Evolutionary conservation across 2,113 vertebrate species (phyloP).

Genomic region (Sclerurus mexicanus): DNA sequence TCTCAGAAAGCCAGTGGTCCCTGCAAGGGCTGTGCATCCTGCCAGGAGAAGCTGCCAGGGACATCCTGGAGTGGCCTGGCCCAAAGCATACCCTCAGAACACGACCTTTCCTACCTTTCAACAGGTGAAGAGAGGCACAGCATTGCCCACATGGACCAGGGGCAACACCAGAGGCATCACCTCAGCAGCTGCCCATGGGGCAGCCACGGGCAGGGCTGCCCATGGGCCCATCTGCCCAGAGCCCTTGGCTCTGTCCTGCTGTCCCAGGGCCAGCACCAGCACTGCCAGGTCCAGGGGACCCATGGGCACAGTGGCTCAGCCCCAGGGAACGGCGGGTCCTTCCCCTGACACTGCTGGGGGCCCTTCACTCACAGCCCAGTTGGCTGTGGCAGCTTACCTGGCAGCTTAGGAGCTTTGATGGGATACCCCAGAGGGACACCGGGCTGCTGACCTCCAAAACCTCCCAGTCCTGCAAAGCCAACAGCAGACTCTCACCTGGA

Average conservation of each 20-base stretch:
- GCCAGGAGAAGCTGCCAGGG: background rate
- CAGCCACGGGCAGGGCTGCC: background rate
- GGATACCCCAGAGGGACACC: slow-evolving; percentile 96
- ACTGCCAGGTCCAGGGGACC: background rate
- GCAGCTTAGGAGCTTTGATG: slow-evolving; percentile 90
- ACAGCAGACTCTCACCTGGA: slow-evolving; percentile 49
- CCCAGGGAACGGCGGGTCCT: background rate
- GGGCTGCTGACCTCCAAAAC: slow-evolving; percentile 84
- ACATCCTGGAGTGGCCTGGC: background rate
- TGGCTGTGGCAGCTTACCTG: slow-evolving; percentile 77
- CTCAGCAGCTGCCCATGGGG: background rate
- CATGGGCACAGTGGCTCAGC: accelerated
- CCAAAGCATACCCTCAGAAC: background rate
- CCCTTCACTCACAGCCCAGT: background rate
- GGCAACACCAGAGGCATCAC: background rate
- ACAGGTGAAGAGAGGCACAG: background rate
- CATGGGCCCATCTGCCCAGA: background rate
- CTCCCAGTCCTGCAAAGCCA: slow-evolving; percentile 76
- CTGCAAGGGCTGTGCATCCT: background rate
- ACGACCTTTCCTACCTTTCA: background rate
- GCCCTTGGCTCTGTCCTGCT: background rate
- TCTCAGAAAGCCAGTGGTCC: background rate
- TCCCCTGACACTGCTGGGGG: background rate
- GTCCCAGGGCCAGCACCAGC: background rate
- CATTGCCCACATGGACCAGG: accelerated